Evolutionary conservation across 2,113 vertebrate genomes (phyloP).

Genomic region (Halcyon senegalensis): DNA sequence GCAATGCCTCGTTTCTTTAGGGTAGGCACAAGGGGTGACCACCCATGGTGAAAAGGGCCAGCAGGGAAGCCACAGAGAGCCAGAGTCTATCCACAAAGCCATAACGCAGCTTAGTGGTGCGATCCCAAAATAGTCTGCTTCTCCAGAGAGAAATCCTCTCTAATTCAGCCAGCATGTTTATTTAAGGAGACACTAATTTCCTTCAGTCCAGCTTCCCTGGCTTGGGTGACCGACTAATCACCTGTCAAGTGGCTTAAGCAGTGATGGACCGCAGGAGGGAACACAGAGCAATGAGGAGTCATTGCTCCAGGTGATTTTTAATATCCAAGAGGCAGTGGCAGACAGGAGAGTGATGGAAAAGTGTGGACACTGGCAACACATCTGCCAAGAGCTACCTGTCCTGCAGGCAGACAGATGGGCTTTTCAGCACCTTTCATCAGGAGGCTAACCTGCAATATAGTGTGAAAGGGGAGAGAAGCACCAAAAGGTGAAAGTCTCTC

Average conservation of each 20-base stretch:
- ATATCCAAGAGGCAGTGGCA: slow-evolving; percentile 5
- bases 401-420: slow-evolving; percentile 7
- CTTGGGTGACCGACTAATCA: slow-evolving; percentile 2
- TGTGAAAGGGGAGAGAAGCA: not conserved
- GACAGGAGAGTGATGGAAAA: not conserved
- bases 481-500: not conserved
- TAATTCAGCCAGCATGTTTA: not conserved
- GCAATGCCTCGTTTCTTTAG: not conserved
- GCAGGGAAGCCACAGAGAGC: not conserved
- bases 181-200: slow-evolving; percentile 23
- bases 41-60: not conserved
- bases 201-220: not conserved
- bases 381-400: slow-evolving; percentile 4
- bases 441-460: not conserved
- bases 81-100: not conserved
- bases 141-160: not conserved
- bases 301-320: slow-evolving; percentile 31
- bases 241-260: not conserved
- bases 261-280: slow-evolving; percentile 15
- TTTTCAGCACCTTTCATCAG: not conserved
- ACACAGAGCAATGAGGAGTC: not conserved
- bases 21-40: not conserved
- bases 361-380: not conserved
- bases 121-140: not conserved
- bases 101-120: not conserved